Percentiles rank a stretch among this genome's conserved stretches.
phyloP scores from a whole-genome alignment of 2,113 vertebrate species.

The Eptesicus fuscus region DNA sequence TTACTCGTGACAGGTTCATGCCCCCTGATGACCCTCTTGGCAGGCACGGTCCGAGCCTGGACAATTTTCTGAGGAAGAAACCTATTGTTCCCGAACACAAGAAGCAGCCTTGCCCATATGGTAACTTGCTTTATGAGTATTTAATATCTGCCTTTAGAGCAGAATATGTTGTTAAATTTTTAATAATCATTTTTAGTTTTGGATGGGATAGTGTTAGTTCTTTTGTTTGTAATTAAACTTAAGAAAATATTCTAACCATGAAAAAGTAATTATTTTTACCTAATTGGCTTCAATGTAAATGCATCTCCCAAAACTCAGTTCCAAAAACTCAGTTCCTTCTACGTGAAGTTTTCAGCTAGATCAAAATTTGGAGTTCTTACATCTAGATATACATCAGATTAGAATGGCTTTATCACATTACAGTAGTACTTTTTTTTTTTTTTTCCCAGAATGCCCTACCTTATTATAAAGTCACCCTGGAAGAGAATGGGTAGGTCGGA shows the following conservation, averaged over 20 bases:
- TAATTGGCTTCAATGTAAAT: background rate
- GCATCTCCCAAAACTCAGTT: background rate
- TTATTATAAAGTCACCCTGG: background rate
- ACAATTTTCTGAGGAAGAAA: constrained; percentile 97
- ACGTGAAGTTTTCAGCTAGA: background rate
- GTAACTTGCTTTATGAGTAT: constrained; percentile 79
- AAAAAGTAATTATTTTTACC: background rate
- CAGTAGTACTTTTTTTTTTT: background rate
- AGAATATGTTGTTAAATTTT: background rate
- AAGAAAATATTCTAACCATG: background rate
- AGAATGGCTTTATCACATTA: background rate
- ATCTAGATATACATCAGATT: background rate
- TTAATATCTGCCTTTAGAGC: background rate
- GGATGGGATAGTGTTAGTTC: background rate
- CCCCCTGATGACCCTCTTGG: constrained; percentile 97
- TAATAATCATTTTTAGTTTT: constrained; percentile 23
- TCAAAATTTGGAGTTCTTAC: background rate
- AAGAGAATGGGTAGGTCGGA: background rate
- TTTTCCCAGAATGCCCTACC: background rate
- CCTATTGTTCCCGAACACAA: constrained; percentile 96
- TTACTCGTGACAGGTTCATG: constrained; percentile 88
- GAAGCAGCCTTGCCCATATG: constrained; percentile 98
- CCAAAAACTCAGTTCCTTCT: background rate
- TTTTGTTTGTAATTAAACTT: constrained; percentile 27
- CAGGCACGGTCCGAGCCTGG: constrained; percentile 95